Base-by-base conservation (phyloP, 2,888 invertebrate species). In the Tetanocera ferruginea region DNA sequence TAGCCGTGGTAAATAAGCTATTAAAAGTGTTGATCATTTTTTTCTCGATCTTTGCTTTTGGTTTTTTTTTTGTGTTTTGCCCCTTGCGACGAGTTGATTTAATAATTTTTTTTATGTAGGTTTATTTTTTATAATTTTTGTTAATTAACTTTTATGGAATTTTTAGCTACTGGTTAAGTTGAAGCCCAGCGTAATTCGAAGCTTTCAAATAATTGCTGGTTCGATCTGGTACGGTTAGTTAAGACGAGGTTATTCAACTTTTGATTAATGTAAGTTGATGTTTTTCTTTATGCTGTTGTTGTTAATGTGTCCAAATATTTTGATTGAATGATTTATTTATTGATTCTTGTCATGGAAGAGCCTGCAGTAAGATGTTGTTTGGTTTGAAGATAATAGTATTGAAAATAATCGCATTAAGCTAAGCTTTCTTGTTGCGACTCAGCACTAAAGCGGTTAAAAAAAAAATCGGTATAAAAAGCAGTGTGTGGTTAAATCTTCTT, bases 101-200 rank as follows among this genome's bases (percentile, higher is more conserved):
- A 25, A 55, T 43, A 43, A 43, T 43, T 64, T 79, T 72, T 51
- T 77, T 51, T 75, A 52, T 70, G 43, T 25, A 34, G 64, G 19
- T 25, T 55, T 66, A 49, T 72, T 37, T 69, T 57, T 67, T 76
- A 60, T 55, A 34, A 31, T 75, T 86, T 86, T 85, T 82, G 81
- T 86, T 86, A 86, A 87, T 86, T 86, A 86, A 84, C 82, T 85
- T 86, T 86, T 86, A 87, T 86, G 85, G 84, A 82, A 84, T 81
- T 82, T 83, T 80, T 80, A 82, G 86, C 86, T 87, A 86, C 86
- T 83, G 86, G 84, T 84, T 85, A 80, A 80, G 83, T 76, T 80
- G 52, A 76, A 70, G 70, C 64, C 57, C 37, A 60, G 62, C 28
- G 6, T 62, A 34, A 17, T 70, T 34, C 51, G 34, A 43, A 11